phyloP scores from a whole-genome alignment of 2,113 vertebrate genomes.

The Mobula birostris region DNA sequence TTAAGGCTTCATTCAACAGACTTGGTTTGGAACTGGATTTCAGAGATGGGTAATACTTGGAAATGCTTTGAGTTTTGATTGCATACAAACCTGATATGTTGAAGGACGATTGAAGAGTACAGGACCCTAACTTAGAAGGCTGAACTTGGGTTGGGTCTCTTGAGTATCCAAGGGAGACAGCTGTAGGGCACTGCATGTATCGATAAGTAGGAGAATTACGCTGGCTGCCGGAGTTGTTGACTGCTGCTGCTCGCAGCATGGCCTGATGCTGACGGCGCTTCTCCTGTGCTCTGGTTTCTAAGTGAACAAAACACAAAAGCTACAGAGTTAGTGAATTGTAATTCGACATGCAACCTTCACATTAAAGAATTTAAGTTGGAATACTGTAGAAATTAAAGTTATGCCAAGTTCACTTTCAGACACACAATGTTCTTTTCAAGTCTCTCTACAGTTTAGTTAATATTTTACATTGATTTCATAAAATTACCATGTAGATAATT shows the following conservation, averaged over 20 bases:
- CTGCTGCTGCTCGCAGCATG: slow-evolving; percentile 55
- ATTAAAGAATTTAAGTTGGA: neutral
- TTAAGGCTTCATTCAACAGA: slow-evolving; percentile 50
- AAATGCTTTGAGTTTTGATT: slow-evolving; percentile 52
- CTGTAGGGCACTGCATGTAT: slow-evolving; percentile 45
- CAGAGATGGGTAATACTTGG: slow-evolving; percentile 56
- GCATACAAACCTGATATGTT: slow-evolving; percentile 74
- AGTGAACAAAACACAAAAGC: slow-evolving; percentile 38
- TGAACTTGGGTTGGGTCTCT: slow-evolving; percentile 49
- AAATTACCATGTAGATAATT: neutral
- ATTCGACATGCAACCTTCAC: neutral
- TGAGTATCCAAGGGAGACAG: slow-evolving; percentile 43
- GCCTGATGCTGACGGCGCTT: slow-evolving; percentile 69
- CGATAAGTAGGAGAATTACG: slow-evolving; percentile 48
- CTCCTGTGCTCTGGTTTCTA: slow-evolving; percentile 74
- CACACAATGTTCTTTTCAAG: neutral
- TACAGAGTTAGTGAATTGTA: slow-evolving; percentile 9
- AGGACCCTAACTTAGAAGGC: slow-evolving; percentile 52
- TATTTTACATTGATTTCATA: neutral
- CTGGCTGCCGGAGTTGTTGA: slow-evolving; percentile 54
- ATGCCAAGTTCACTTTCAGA: neutral
- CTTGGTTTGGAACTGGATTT: slow-evolving; percentile 51
- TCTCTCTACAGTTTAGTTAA: neutral
- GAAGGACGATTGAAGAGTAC: slow-evolving; percentile 62
- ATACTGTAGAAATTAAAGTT: neutral